Conservation (phyloP, 2,113 vertebrate species). For the Syngnathus scovelli region DNA sequence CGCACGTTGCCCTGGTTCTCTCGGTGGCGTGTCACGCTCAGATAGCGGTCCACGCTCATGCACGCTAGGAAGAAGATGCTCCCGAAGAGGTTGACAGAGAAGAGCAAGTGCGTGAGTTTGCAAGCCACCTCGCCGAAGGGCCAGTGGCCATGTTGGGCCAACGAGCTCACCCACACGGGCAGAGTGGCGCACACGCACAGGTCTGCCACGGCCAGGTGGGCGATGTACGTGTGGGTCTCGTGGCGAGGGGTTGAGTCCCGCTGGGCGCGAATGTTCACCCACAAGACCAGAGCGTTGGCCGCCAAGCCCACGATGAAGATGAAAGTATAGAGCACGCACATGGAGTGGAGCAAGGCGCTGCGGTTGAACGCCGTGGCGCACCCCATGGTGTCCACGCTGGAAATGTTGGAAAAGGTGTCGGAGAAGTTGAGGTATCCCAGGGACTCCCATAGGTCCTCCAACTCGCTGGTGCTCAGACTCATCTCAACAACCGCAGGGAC, state of each 20-base stretch:
- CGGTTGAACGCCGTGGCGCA: slow-evolving; percentile 76
- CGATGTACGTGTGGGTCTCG: slow-evolving; percentile 89
- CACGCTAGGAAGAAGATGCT: slow-evolving; percentile 94
- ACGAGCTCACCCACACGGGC: slow-evolving; percentile 88
- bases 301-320: slow-evolving; percentile 87
- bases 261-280: slow-evolving; percentile 87
- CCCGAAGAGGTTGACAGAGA: slow-evolving; percentile 88
- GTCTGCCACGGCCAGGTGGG: slow-evolving; percentile 87
- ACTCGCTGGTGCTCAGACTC: slow-evolving; percentile 60
- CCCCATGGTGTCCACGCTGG: slow-evolving; percentile 67
- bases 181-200: slow-evolving; percentile 88
- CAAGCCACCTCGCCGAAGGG: slow-evolving; percentile 85
- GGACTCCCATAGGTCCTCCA: slow-evolving; percentile 72
- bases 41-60: slow-evolving; percentile 94
- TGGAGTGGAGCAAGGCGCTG: slow-evolving; percentile 75
- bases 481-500: slow-evolving; percentile 39
- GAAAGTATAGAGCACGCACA: slow-evolving; percentile 86
- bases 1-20: slow-evolving; percentile 35
- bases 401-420: slow-evolving; percentile 68
- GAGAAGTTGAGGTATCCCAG: slow-evolving; percentile 78
- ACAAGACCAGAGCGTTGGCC: slow-evolving; percentile 88
- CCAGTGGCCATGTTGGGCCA: slow-evolving; percentile 87
- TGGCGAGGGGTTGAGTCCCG: slow-evolving; percentile 79
- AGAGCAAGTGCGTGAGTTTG: slow-evolving; percentile 86
- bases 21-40: slow-evolving; percentile 58